phyloP scores from a whole-genome alignment of 2,797 vertebrate species.

The Notoglanidium macrostoma region DNA sequence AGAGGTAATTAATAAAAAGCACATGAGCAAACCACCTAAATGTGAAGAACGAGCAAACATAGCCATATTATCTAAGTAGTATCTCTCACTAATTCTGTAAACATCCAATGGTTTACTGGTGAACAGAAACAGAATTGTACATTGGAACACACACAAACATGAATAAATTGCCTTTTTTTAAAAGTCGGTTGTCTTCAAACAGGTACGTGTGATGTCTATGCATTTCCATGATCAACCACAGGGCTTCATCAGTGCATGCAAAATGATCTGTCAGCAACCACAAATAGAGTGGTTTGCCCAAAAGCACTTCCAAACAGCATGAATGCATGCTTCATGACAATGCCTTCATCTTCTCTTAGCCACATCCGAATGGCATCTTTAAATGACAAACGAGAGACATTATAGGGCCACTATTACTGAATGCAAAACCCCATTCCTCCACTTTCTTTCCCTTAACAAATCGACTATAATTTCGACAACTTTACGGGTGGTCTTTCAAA shows the following conservation, averaged over 20 bases:
- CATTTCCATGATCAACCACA: conserved; percentile 11
- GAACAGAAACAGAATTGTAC: background rate
- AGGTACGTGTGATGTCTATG: background rate
- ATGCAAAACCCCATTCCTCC: background rate
- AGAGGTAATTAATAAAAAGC: background rate
- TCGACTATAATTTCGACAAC: background rate
- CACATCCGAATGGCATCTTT: conserved; percentile 47
- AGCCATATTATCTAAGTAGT: background rate
- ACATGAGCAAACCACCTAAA: background rate
- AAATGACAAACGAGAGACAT: conserved; percentile 47
- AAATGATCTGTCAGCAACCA: conserved; percentile 12
- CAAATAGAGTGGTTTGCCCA: conserved; percentile 22
- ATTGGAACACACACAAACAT: background rate
- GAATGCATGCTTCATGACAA: conserved; percentile 25
- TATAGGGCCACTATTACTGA: conserved; percentile 30
- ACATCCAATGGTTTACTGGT: background rate
- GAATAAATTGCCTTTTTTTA: background rate
- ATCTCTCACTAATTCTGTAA: background rate
- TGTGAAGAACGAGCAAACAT: background rate
- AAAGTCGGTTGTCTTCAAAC: background rate
- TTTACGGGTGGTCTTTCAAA: conserved; percentile 33
- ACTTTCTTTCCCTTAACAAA: background rate
- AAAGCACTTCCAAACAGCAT: conserved; percentile 22
- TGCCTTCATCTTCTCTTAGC: conserved; percentile 27
- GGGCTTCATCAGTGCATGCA: background rate